Base-by-base conservation (phyloP, 2,113 vertebrate species). In the Otis tarda region DNA sequence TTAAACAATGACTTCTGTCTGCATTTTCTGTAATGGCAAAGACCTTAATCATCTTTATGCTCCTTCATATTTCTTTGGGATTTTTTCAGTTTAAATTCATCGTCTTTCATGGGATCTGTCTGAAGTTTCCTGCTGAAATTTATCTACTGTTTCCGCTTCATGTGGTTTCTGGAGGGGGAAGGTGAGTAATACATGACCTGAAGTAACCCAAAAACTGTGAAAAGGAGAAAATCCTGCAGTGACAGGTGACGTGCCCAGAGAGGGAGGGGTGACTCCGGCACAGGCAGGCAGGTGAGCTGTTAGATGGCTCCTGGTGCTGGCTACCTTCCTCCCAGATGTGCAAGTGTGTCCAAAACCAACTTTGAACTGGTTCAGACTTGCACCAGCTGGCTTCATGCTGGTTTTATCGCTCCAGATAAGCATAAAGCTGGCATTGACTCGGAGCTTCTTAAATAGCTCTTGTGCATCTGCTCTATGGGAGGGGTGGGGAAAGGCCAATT, bases 241-340 rank as follows among this genome's bases (percentile, higher is more conserved):
- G 4, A 5, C 1, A 4, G 19, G 12, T 14, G 53, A 1, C 0
- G 3, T 64, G 45, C 17, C 39, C 11, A 1, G 19, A 1, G 19
- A 7, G 31, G 37, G 14, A 55, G 45, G 12, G 9, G 41, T 24
- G 83, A 28, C 45, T 81, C 18, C 20, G 14, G 68, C 28, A 7
- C 3, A 39, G 61, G 22, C 9, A 24, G 87, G 55, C 3, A 39
- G 61, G 22, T 9, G 27, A 90, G 55, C 85, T 57, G n/a, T 28
- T 25, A 2, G 41, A 16, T 43, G 41, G 41, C 41, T 15, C 41
- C 41, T 43, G 16, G 12, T 14, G 53, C 71, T 37, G 16, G 50
- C 28, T 45, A 43, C 28, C 59, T 37, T 53, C 41, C 33, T 55
- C 22, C 28, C 10, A 21, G 5, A 2, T 4, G 9, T 16, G 25